A percentile compares a stretch with the other conserved stretches of the same genome.
Evolutionary conservation across 2,797 vertebrate genomes (phyloP).

Genomic region (Clarias platycephalus): DNA sequence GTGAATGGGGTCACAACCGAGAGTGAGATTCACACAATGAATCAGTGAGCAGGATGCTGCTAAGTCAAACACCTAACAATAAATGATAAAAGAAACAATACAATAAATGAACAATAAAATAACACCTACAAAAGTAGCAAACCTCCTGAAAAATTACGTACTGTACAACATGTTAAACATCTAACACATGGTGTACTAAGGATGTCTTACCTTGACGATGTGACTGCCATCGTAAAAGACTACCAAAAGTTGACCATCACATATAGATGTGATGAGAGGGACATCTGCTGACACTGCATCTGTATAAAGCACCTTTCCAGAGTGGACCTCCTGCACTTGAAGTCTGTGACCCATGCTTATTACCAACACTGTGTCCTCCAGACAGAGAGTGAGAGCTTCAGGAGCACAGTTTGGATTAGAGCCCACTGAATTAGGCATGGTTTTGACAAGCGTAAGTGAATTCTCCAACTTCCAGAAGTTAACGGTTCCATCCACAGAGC

Average conservation of each 20-base stretch:
- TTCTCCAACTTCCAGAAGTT: constrained; percentile 69
- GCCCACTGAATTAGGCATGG: constrained; percentile 50
- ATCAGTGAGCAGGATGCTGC: constrained; percentile 64
- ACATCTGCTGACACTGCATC: constrained; percentile 60
- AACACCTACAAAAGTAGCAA: neutral
- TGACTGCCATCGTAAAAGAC: constrained; percentile 69
- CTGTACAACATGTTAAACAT: neutral
- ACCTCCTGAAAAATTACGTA: neutral
- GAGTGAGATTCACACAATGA: constrained; percentile 61
- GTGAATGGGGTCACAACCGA: constrained; percentile 60
- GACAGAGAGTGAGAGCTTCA: constrained; percentile 63
- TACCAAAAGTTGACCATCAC: constrained; percentile 63
- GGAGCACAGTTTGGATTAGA: constrained; percentile 50
- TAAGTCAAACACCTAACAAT: constrained; percentile 70
- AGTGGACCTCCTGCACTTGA: constrained; percentile 69
- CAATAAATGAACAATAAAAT: neutral
- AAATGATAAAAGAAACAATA: constrained; percentile 13
- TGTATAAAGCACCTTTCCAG: constrained; percentile 63
- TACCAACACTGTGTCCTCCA: constrained; percentile 67
- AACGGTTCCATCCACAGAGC: constrained; percentile 67
- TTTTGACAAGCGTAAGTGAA: constrained; percentile 54
- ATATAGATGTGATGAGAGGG: constrained; percentile 61
- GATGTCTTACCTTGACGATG: constrained; percentile 59
- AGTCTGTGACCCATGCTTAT: constrained; percentile 64
- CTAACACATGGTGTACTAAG: neutral